Conservation (phyloP, 2,113 vertebrate genomes). For the Sakesphorus luctuosus region DNA sequence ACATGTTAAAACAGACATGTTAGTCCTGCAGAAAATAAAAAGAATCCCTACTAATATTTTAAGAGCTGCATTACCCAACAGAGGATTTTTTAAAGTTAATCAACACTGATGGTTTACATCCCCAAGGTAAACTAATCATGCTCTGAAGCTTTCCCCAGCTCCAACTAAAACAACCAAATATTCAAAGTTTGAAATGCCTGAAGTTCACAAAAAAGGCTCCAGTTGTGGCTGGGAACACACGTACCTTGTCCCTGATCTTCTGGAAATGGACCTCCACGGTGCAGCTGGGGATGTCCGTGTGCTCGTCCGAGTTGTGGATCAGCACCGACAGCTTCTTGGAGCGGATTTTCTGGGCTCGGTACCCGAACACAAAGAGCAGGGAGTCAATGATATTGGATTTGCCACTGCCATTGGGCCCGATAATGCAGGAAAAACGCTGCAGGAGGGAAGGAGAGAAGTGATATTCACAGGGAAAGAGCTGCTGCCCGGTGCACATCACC, state of each 20-base stretch:
- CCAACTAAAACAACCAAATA: constrained; percentile 13
- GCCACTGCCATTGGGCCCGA: constrained; percentile 97
- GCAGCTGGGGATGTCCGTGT: constrained; percentile 91
- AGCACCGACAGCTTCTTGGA: constrained; percentile 97
- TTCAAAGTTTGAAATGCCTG: neutral
- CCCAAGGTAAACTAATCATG: neutral
- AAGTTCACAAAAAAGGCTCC: too few species aligned
- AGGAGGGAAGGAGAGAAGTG: neutral
- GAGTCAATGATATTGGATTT: constrained; percentile 99
- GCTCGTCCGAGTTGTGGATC: constrained; percentile 94
- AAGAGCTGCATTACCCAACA: neutral
- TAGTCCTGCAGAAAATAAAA: neutral
- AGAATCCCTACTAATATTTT: neutral
- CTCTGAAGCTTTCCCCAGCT: neutral
- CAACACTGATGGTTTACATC: neutral
- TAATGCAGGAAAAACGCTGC: constrained; percentile 97
- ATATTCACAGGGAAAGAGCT: neutral
- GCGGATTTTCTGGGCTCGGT: constrained; percentile 97
- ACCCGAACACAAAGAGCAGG: constrained; percentile 99
- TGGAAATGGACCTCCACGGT: constrained; percentile 98
- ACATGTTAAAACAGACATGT: neutral
- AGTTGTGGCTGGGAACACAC: neutral
- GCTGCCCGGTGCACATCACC: neutral
- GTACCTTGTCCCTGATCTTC: constrained; percentile 98
- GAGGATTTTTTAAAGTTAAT: neutral